Evolutionary conservation across 2,797 vertebrate genomes (phyloP).

Genomic region (Lindbergichthys nudifrons): DNA sequence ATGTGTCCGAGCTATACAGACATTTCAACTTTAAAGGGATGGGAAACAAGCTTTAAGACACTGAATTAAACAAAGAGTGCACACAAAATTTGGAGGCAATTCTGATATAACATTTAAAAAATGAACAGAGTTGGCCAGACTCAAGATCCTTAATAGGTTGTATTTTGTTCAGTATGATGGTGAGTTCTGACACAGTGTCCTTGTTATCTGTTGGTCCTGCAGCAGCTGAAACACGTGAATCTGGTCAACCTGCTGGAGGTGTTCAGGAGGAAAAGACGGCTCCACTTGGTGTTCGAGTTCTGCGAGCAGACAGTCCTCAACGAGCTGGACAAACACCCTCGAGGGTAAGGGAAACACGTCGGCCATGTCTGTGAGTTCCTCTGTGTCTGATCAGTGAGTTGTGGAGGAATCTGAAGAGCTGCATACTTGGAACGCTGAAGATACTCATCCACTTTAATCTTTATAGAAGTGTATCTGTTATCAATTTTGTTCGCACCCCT

Average conservation of each 20-base stretch:
- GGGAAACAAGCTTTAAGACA: not conserved
- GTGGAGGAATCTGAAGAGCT: not conserved
- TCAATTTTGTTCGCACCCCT: not conserved
- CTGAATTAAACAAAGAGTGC: not conserved
- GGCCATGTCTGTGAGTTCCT: not conserved
- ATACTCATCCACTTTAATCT: not conserved
- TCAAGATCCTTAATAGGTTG: not conserved
- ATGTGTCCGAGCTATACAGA: not conserved
- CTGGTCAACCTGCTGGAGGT: conserved; percentile 92
- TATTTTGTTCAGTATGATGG: not conserved
- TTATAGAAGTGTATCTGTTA: not conserved
- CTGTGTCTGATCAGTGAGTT: not conserved
- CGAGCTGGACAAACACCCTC: conserved; percentile 89
- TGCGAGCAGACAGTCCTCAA: conserved; percentile 92
- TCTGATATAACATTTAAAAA: not conserved
- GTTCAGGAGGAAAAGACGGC: conserved; percentile 89
- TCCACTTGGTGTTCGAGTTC: conserved; percentile 93
- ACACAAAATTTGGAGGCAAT: not conserved
- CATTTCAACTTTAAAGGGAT: not conserved
- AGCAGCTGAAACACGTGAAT: conserved; percentile 93
- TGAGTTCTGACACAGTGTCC: not conserved
- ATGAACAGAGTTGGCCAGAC: not conserved
- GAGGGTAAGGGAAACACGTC: conserved; percentile 79
- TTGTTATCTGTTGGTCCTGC: conserved; percentile 44
- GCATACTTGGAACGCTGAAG: not conserved